These are phyloP conservation scores for Epicauta chinensis DNA, from an alignment of 1,140 invertebrate genomes.

Conservation along the genomic window DNA sequence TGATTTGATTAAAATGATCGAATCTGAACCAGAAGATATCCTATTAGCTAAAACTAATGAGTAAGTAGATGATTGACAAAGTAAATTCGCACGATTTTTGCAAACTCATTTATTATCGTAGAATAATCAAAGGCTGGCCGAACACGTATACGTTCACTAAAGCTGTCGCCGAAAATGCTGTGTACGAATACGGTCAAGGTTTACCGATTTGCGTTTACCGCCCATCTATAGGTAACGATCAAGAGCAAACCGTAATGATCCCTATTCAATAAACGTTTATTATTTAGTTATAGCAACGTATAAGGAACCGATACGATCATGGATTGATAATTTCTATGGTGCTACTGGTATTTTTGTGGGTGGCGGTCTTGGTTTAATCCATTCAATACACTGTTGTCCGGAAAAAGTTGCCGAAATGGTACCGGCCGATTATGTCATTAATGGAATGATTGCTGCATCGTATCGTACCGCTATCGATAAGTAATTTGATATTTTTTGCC, in stretches of 20 bases:
- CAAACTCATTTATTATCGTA: no score
- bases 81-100: no score
- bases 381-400: conserved; percentile 49
- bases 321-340: conserved; percentile 74
- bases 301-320: conserved; percentile 52
- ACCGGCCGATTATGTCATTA: conserved; percentile 64
- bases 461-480: conserved; percentile 51
- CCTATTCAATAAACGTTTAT: background rate
- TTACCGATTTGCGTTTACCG: conserved; percentile 64
- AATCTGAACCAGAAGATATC: conserved; percentile 59
- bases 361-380: conserved; percentile 55
- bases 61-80: no score
- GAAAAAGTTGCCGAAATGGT: conserved; percentile 56
- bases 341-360: conserved; percentile 54
- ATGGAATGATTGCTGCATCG: conserved; percentile 57
- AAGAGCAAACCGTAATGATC: background rate
- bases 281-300: conserved; percentile 48
- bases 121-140: conserved; percentile 50
- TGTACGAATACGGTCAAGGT: conserved; percentile 43
- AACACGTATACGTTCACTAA: conserved; percentile 63
- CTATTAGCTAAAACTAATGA: conserved; percentile 58
- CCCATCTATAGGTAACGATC: conserved; percentile 57
- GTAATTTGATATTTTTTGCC: conserved; percentile 12
- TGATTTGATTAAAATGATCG: conserved; percentile 58
- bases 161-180: conserved; percentile 52